Conservation (phyloP, 1,140 invertebrate genomes). For the Stegodyphus mimosarum region DNA sequence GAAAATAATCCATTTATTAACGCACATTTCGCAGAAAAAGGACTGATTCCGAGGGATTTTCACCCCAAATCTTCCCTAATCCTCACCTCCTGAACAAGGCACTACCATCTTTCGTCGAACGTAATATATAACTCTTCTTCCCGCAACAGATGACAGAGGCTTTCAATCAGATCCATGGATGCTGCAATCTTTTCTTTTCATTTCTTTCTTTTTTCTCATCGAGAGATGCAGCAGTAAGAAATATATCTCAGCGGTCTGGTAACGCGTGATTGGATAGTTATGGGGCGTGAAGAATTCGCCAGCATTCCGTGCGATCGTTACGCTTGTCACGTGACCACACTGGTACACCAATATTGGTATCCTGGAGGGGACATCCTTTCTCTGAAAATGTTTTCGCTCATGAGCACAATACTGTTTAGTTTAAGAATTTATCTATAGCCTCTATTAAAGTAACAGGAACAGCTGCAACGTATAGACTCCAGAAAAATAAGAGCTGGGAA, state of each 20-base stretch:
- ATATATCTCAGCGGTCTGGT: constrained; percentile 33
- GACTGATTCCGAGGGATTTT: constrained; percentile 29
- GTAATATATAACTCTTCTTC: constrained; percentile 48
- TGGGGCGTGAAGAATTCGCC: constrained; percentile 51
- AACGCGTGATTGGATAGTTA: constrained; percentile 56
- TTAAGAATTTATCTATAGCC: no score
- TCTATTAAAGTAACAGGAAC: no score
- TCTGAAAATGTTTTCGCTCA: no score
- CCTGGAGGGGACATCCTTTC: not conserved
- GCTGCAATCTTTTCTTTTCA: no score
- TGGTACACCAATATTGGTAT: constrained; percentile 25
- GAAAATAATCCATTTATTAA: no score
- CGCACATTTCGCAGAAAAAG: no score
- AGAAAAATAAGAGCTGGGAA: no score
- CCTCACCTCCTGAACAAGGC: constrained; percentile 14
- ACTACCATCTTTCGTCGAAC: not conserved
- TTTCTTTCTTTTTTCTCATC: no score
- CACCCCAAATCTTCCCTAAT: constrained; percentile 10
- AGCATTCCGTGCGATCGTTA: constrained; percentile 41
- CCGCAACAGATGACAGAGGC: constrained; percentile 47
- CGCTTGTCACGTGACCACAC: constrained; percentile 50
- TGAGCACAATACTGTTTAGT: no score
- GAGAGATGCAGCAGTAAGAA: constrained; percentile 14
- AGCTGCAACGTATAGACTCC: no score
- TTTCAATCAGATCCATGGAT: constrained; percentile 46